phyloP scores from a whole-genome alignment of 2,797 vertebrate genomes.

The Molossus molossus region DNA sequence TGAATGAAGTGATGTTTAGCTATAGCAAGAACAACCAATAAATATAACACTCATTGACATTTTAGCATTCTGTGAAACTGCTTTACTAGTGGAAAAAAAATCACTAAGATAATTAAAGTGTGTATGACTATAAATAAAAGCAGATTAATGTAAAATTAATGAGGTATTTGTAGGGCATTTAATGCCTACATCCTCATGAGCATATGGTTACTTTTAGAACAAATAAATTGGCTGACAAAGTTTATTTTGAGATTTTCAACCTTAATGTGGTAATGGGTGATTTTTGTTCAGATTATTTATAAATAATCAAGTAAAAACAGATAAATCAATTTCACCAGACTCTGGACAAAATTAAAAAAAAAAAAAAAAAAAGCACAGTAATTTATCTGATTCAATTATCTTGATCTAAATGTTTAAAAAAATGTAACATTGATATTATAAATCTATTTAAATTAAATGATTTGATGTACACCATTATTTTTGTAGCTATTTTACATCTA shows the following conservation, averaged over 20 bases:
- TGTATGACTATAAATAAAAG: constrained; percentile 64
- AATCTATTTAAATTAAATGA: constrained; percentile 45
- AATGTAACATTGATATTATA: not conserved
- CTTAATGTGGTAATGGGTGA: constrained; percentile 30
- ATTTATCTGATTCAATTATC: constrained; percentile 42
- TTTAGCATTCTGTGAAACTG: constrained; percentile 73
- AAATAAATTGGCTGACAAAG: constrained; percentile 32
- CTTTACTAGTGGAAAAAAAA: constrained; percentile 22
- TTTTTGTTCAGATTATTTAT: constrained; percentile 56
- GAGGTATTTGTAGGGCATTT: constrained; percentile 57
- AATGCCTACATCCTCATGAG: constrained; percentile 48
- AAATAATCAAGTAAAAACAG: constrained; percentile 56
- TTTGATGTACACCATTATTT: constrained; percentile 34
- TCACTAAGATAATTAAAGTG: constrained; percentile 67
- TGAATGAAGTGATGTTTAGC: constrained; percentile 33
- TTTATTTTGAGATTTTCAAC: constrained; percentile 61
- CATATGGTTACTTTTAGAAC: constrained; percentile 51
- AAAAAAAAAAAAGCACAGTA: constrained; percentile 35
- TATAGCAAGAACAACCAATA: constrained; percentile 29
- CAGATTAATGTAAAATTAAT: constrained; percentile 79
- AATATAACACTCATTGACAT: constrained; percentile 66
- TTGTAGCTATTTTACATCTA: constrained; percentile 28
- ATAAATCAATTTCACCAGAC: constrained; percentile 59
- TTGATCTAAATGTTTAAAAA: constrained; percentile 39
- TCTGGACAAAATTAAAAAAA: constrained; percentile 34